Evolutionary conservation across 2,888 invertebrate genomes (phyloP).

Genomic region (Xanthorhoe spadicearia): DNA sequence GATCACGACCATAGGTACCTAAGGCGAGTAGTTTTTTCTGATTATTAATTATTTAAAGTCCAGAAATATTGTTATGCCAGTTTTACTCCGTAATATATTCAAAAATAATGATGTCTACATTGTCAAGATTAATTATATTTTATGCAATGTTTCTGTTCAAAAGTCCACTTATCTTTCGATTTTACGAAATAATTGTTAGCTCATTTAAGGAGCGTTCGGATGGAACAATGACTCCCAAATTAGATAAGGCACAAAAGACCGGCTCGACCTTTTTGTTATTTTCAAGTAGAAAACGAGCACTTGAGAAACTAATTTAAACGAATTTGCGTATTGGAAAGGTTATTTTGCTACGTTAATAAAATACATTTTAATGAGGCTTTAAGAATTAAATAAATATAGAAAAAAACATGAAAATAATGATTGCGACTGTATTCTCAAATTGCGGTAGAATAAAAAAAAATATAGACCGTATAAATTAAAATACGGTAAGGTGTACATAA

Average conservation of each 20-base stretch:
- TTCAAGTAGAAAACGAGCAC: conserved; percentile 12
- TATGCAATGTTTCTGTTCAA: not conserved
- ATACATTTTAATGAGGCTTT: not conserved
- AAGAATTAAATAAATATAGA: not conserved
- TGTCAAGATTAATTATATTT: no score
- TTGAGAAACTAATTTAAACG: conserved; percentile 12
- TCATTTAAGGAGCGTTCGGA: conserved; percentile 10
- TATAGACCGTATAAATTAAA: no score
- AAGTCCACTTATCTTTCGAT: not conserved
- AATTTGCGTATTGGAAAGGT: conserved; percentile 13
- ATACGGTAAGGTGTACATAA: no score
- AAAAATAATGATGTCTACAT: not conserved
- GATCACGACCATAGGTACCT: no score
- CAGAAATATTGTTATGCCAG: no score
- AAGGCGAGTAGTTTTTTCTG: no score
- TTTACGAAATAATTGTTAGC: conserved; percentile 3
- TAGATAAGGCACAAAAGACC: conserved; percentile 20
- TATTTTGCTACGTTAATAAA: not conserved
- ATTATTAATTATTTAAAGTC: no score
- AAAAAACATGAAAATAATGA: no score
- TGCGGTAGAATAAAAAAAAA: no score
- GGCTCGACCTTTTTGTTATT: conserved; percentile 18
- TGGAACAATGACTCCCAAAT: conserved; percentile 12
- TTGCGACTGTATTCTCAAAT: no score
- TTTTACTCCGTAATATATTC: no score